Conservation (phyloP, 2,113 vertebrate genomes). For the Manacus vitellinus region DNA sequence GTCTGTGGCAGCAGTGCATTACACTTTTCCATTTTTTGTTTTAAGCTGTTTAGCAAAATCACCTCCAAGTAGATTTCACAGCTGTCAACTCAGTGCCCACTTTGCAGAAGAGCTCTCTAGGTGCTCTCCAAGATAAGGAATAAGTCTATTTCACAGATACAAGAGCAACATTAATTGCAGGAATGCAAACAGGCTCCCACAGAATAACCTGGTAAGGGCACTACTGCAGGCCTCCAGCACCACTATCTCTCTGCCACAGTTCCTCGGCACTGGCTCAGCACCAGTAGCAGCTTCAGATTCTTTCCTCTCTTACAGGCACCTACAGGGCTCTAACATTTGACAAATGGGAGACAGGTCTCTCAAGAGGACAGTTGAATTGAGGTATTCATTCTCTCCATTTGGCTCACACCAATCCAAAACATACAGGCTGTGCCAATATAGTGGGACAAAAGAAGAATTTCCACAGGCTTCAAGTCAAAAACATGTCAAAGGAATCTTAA, state of each 20-base stretch:
- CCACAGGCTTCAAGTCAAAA: not conserved
- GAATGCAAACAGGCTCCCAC: not conserved
- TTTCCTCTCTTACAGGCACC: not conserved
- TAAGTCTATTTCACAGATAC: not conserved
- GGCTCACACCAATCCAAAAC: not conserved
- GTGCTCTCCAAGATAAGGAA: not conserved
- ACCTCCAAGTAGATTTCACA: not conserved
- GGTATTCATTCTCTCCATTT: not conserved
- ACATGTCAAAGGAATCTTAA: not conserved
- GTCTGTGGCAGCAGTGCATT: not conserved
- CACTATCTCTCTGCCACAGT: not conserved
- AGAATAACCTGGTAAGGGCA: not conserved
- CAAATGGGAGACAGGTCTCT: not conserved
- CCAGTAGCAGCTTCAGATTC: not conserved
- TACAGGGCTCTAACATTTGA: not conserved
- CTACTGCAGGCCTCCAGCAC: not conserved
- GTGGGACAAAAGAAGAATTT: not conserved
- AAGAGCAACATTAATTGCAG: not conserved
- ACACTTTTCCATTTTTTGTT: not conserved
- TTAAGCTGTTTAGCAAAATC: not conserved
- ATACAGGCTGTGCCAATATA: not conserved
- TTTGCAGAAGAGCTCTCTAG: not conserved
- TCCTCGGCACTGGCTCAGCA: not conserved
- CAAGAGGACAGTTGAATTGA: not conserved
- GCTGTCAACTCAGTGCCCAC: not conserved